Evolutionary conservation across 2,113 vertebrate species (phyloP).

Genomic region (Caranx ignobilis): DNA sequence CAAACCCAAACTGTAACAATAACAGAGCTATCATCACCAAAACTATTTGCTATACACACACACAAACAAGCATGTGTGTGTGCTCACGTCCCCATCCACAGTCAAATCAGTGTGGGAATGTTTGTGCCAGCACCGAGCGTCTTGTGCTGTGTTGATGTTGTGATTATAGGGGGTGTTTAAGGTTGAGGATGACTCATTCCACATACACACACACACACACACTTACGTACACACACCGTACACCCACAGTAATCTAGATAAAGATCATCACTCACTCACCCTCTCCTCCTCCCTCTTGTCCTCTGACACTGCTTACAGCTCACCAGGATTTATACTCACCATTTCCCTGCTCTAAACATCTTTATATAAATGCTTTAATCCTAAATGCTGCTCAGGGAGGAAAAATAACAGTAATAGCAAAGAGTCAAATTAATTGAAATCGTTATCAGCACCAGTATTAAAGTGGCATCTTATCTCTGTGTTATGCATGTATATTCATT

Average conservation of each 20-base stretch:
- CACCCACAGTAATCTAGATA: slow-evolving; percentile 71
- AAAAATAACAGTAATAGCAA: slow-evolving; percentile 19
- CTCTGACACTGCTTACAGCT: slow-evolving; percentile 69
- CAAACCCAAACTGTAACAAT: slow-evolving; percentile 55
- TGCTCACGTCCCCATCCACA: slow-evolving; percentile 30
- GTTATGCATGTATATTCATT: slow-evolving; percentile 14
- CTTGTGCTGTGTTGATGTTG: slow-evolving; percentile 75
- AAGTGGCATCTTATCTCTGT: slow-evolving; percentile 25
- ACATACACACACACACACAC: slow-evolving; percentile 39
- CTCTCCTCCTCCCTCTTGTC: slow-evolving; percentile 55
- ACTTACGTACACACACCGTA: slow-evolving; percentile 29
- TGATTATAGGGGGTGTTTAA: slow-evolving; percentile 74
- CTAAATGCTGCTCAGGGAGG: slow-evolving; percentile 18
- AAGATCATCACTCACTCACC: slow-evolving; percentile 71
- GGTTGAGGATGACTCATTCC: slow-evolving; percentile 75
- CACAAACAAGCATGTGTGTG: background rate
- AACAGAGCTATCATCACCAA: slow-evolving; percentile 50
- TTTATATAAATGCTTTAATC: slow-evolving; percentile 62
- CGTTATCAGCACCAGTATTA: slow-evolving; percentile 20
- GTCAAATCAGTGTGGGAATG: slow-evolving; percentile 64
- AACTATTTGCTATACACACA: slow-evolving; percentile 29
- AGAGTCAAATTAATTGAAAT: slow-evolving; percentile 52
- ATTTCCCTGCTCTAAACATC: slow-evolving; percentile 56
- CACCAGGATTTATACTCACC: slow-evolving; percentile 61
- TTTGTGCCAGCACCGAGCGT: slow-evolving; percentile 59